These are phyloP conservation scores for Desmodus rotundus DNA, from an alignment of 2,113 vertebrate species.

Conservation along the genomic window DNA sequence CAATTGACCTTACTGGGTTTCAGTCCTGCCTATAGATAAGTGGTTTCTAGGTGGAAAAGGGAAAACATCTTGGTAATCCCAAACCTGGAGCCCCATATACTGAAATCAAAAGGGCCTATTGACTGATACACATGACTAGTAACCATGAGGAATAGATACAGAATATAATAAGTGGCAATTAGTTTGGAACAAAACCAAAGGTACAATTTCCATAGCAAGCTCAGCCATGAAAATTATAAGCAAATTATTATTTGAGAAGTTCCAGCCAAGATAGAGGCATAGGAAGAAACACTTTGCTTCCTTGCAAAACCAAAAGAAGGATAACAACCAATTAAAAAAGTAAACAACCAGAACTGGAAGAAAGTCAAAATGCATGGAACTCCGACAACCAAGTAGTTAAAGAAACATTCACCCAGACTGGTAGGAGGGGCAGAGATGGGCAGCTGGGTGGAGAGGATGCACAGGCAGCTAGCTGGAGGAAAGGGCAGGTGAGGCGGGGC, in stretches of 20 bases:
- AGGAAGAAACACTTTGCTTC: too few species aligned
- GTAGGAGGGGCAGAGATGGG: too few species aligned
- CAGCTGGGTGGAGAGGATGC: too few species aligned
- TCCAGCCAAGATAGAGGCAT: too few species aligned
- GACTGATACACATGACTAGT: not conserved
- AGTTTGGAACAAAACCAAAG: conserved; percentile 35
- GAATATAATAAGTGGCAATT: conserved; percentile 15
- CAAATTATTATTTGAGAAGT: not conserved
- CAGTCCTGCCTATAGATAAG: not conserved
- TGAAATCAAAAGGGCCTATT: conserved; percentile 39
- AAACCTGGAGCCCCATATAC: not conserved
- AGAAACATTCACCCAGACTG: too few species aligned
- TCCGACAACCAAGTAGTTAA: too few species aligned
- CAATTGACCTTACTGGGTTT: not conserved
- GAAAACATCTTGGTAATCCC: not conserved
- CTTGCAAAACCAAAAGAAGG: too few species aligned
- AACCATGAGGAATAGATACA: conserved; percentile 16
- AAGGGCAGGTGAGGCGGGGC: too few species aligned
- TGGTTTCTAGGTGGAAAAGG: not conserved
- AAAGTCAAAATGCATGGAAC: too few species aligned
- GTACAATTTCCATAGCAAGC: not conserved
- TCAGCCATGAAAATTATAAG: conserved; percentile 27
- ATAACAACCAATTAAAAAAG: too few species aligned
- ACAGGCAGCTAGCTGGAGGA: too few species aligned
- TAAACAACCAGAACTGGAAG: too few species aligned